Evolutionary conservation across 2,888 invertebrate genomes (phyloP).

Genomic region (Cyclophora punctaria): DNA sequence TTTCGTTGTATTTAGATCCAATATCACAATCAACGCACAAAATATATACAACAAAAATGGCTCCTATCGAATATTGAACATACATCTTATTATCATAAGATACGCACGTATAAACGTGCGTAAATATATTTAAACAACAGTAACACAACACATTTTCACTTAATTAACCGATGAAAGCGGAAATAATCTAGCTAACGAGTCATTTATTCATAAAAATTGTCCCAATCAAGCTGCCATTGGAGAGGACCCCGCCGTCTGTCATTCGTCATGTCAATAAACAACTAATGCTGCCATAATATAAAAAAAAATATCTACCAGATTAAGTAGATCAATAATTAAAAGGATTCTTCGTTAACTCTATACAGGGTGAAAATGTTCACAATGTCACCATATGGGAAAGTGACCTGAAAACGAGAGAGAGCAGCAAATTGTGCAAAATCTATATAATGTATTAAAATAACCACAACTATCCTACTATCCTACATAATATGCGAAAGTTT

Average conservation of each 20-base stretch:
- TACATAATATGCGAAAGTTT: too few species aligned
- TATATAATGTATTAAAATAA: too few species aligned
- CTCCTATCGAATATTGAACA: constrained; percentile 67
- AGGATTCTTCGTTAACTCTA: too few species aligned
- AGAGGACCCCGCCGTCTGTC: constrained; percentile 67
- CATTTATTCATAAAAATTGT: constrained; percentile 55
- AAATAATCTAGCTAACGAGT: constrained; percentile 50
- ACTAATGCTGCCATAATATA: constrained; percentile 48
- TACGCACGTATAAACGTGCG: constrained; percentile 52
- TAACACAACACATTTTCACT: constrained; percentile 65
- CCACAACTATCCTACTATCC: too few species aligned
- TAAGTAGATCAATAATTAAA: background rate
- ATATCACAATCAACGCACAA: constrained; percentile 74
- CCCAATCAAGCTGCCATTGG: constrained; percentile 57
- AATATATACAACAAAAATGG: constrained; percentile 75
- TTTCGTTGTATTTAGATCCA: constrained; percentile 69
- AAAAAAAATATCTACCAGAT: constrained; percentile 1
- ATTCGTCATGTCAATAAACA: constrained; percentile 73
- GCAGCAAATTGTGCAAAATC: too few species aligned
- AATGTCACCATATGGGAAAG: too few species aligned
- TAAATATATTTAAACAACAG: constrained; percentile 49
- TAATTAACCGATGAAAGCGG: constrained; percentile 40
- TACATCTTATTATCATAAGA: constrained; percentile 58
- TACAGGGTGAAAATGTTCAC: too few species aligned
- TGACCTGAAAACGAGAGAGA: too few species aligned